These are phyloP conservation scores for Stomatorhinus ivindoensis DNA, from an alignment of 2,113 vertebrate genomes.

Conservation along the genomic window DNA sequence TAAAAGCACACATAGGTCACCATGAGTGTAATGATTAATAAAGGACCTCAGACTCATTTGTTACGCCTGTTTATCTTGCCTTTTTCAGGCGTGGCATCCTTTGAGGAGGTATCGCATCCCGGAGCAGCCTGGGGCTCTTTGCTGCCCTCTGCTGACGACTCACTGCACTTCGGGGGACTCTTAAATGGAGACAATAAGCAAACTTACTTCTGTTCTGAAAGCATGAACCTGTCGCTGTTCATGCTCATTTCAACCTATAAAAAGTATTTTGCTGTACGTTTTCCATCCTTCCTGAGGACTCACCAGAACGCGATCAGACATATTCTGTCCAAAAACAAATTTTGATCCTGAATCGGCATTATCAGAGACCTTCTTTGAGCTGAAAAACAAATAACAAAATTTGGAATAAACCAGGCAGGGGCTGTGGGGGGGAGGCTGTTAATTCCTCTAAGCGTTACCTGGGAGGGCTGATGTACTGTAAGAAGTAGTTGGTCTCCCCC, in stretches of 20 bases:
- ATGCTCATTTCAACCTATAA: neutral
- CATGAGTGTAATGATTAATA: neutral
- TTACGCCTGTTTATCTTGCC: constrained; percentile 40
- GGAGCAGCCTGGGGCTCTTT: constrained; percentile 61
- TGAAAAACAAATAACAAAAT: constrained; percentile 33
- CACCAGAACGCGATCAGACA: constrained; percentile 78
- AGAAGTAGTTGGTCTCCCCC: constrained; percentile 73
- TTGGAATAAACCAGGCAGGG: neutral
- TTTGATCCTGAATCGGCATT: constrained; percentile 63
- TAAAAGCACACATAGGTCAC: neutral
- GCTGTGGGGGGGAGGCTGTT: neutral
- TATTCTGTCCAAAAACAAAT: constrained; percentile 82
- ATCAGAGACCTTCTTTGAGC: constrained; percentile 59
- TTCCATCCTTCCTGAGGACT: constrained; percentile 36
- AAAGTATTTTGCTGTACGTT: neutral
- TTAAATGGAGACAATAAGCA: constrained; percentile 31
- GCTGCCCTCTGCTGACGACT: constrained; percentile 57
- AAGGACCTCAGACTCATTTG: neutral
- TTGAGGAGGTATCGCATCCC: constrained; percentile 59
- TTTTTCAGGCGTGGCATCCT: constrained; percentile 69
- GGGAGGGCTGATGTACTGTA: constrained; percentile 73
- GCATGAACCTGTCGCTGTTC: neutral
- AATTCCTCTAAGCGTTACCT: constrained; percentile 45
- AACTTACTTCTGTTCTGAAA: neutral
- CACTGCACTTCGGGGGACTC: constrained; percentile 67